These are phyloP conservation scores for Meiosimyza platycephala DNA, from an alignment of 2,888 invertebrate species.

Conservation along the genomic window DNA sequence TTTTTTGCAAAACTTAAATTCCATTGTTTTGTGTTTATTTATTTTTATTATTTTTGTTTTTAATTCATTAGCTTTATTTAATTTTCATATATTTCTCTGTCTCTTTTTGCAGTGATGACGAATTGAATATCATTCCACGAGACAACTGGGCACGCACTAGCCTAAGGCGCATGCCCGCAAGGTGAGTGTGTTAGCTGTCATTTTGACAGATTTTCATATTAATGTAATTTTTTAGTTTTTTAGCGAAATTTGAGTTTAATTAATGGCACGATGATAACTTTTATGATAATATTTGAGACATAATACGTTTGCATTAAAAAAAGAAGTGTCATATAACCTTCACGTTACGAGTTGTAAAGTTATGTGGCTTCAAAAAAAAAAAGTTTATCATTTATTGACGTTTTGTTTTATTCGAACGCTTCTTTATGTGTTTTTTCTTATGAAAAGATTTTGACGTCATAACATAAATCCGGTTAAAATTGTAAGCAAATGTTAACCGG, in stretches of 20 bases:
- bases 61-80: slow-evolving; percentile 11
- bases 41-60: not conserved
- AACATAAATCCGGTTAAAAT: slow-evolving; percentile 19
- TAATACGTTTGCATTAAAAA: no score
- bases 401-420: not conserved
- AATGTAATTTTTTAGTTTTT: no score
- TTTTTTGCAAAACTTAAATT: not conserved
- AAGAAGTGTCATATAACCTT: no score
- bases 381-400: not conserved
- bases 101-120: slow-evolving; percentile 69
- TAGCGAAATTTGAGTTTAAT: no score
- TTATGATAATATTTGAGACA: no score
- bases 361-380: no score
- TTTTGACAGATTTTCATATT: not conserved
- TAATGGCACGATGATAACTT: no score
- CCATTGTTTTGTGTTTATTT: not conserved
- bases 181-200: slow-evolving; percentile 68
- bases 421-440: not conserved
- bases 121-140: slow-evolving; percentile 74
- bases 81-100: not conserved
- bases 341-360: no score
- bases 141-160: slow-evolving; percentile 89
- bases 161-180: slow-evolving; percentile 81
- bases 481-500: slow-evolving; percentile 3
- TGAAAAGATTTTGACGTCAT: slow-evolving; percentile 37